Base-by-base conservation (phyloP, 2,888 invertebrate genomes). In the Cephus pulcher region DNA sequence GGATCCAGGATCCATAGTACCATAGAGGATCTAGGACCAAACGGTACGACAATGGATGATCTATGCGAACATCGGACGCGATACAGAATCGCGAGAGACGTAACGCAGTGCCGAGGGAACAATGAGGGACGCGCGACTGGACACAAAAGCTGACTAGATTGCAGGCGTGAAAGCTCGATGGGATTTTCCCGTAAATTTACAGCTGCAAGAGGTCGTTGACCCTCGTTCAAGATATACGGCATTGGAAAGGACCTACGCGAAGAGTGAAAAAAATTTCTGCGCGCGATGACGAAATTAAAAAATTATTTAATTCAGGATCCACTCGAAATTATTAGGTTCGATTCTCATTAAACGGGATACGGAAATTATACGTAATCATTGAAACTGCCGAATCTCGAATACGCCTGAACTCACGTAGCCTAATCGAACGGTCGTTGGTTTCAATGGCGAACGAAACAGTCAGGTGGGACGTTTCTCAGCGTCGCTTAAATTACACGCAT, bases 121-220 rank as follows among this genome's bases (percentile, higher is more conserved):
- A 71, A 73, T 75, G 74, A 79, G 71, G 75, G 56, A 73, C 75
- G 75, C 74, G 76, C 79, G 79, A 74, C 79, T 78, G 76, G 76
- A 56, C 75, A 85, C 84, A 83, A 85, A 85, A 84, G 85, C 84
- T 56, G 80, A 75, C 71, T 80, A 83, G 85, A 85, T 85, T 85
- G 85, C 85, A 82, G 84, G 84, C 80, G 79, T 79, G 85, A 85
- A 83, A 82, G 84, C 83, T 82, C 82, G 80, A 79, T 56, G 56
- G 9, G 56, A 71, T 71, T 34, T 1, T 71, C 33, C 3, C 12
- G 15, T 32, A 23, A 6, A 71, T 23, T 56, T 9, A 2, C 6
- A 23, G 56, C 23, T 23, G 23, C 1, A 9, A 23, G 56, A 6
- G 56, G 9, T 56, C 56, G 2, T 9, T 56, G 56, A 56, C 9